Percentiles rank a stretch among this genome's conserved stretches.
These are phyloP conservation scores for Spilosoma lubricipeda DNA, from an alignment of 2,888 invertebrate species.

Conservation along the genomic window DNA sequence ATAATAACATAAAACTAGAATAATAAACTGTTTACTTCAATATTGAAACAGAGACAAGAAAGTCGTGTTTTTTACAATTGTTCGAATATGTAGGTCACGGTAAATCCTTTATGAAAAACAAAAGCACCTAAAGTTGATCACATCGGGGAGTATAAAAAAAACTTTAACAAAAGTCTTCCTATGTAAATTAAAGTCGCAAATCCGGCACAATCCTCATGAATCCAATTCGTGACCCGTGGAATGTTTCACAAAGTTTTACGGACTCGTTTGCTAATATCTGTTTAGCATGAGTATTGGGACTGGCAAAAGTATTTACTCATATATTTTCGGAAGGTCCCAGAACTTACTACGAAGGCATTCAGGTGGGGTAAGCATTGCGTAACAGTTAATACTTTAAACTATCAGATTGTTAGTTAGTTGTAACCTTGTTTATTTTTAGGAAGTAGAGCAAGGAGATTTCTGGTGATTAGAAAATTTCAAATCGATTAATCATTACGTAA, in stretches of 20 bases:
- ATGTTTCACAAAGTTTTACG: slow-evolving; percentile 33
- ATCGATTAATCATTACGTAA: background rate
- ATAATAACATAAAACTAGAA: background rate
- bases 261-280: slow-evolving; percentile 16
- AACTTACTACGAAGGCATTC: background rate
- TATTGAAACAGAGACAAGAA: background rate
- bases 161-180: slow-evolving; percentile 42
- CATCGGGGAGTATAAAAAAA: slow-evolving; percentile 33
- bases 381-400: background rate
- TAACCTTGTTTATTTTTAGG: background rate
- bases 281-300: slow-evolving; percentile 12
- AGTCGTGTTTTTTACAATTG: background rate
- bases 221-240: slow-evolving; percentile 38
- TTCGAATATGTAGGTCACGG: background rate
- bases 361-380: background rate
- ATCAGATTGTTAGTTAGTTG: background rate
- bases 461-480: background rate
- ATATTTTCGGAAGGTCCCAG: background rate
- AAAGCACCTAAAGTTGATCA: slow-evolving; percentile 34
- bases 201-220: slow-evolving; percentile 38
- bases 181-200: slow-evolving; percentile 43
- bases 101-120: background rate
- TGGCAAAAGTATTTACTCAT: slow-evolving; percentile 1
- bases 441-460: background rate
- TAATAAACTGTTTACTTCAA: background rate